A percentile compares a stretch with the other conserved stretches of the same genome.
These are phyloP conservation scores for Drosophila arawakana DNA, from an alignment of 1,140 invertebrate species.

Conservation along the genomic window DNA sequence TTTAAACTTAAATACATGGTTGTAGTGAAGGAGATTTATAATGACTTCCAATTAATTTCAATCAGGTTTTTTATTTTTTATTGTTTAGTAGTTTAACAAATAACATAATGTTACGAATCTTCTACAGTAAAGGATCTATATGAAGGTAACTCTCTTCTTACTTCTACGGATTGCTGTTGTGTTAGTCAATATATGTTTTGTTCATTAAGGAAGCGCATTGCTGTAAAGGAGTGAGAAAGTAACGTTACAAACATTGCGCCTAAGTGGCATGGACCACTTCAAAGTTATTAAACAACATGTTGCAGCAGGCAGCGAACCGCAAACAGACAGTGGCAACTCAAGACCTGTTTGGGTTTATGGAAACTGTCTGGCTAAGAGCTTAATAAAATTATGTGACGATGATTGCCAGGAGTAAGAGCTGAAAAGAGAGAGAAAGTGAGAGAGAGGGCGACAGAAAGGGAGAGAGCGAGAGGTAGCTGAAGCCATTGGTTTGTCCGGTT, in stretches of 20 bases:
- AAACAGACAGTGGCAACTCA: constrained; percentile 25
- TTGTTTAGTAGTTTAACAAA: too few relatives aligned
- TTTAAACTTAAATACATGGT: too few relatives aligned
- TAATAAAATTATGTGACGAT: constrained; percentile 83
- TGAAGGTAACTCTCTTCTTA: neutral
- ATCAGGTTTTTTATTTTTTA: too few relatives aligned
- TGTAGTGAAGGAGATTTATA: too few relatives aligned
- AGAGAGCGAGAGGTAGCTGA: constrained; percentile 5
- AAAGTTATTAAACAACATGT: constrained; percentile 41
- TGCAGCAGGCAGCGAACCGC: constrained; percentile 40
- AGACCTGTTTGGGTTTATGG: constrained; percentile 30
- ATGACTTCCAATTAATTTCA: too few relatives aligned
- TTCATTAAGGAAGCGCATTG: constrained; percentile 3
- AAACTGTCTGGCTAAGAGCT: constrained; percentile 65
- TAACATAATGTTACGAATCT: too few relatives aligned
- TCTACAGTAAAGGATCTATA: too few relatives aligned
- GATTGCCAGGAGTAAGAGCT: constrained; percentile 47
- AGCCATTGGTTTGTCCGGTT: constrained; percentile 38
- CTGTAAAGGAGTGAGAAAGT: constrained; percentile 5
- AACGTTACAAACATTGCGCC: constrained; percentile 20
- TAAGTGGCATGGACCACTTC: constrained; percentile 27
- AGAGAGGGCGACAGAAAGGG: constrained; percentile 5
- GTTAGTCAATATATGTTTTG: neutral
- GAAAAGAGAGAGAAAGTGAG: constrained; percentile 23
- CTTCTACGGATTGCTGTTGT: neutral